Conservation (phyloP, 2,113 vertebrate genomes). For the Sphyrna mokarran region DNA sequence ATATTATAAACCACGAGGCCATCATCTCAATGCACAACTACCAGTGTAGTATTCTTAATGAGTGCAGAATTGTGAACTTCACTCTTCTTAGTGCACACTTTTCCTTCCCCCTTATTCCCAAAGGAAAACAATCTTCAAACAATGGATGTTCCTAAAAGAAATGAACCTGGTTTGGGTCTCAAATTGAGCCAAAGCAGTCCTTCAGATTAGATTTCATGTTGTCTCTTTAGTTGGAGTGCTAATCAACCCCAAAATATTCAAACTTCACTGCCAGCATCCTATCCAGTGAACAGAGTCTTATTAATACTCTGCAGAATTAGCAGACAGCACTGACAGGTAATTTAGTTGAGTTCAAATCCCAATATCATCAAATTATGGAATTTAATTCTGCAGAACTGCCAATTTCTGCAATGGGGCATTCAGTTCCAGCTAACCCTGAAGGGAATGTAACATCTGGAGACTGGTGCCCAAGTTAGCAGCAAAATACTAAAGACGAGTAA, state of each 20-base stretch:
- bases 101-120: neutral
- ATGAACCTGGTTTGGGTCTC: neutral
- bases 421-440: neutral
- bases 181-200: neutral
- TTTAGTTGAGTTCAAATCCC: neutral
- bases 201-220: neutral
- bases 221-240: neutral
- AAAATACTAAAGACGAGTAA: neutral
- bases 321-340: neutral
- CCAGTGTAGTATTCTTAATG: neutral
- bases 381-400: neutral
- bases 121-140: neutral
- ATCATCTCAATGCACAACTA: neutral
- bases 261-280: neutral
- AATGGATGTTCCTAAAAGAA: neutral
- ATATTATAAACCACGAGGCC: neutral
- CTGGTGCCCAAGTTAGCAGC: neutral
- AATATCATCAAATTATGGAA: neutral
- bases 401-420: neutral
- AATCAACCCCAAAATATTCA: neutral
- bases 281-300: neutral
- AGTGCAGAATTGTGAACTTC: neutral
- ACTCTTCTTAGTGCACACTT: neutral
- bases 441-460: neutral
- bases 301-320: neutral